These are phyloP conservation scores for Buceros bicornis DNA, from an alignment of 2,797 vertebrate genomes.

Conservation along the genomic window DNA sequence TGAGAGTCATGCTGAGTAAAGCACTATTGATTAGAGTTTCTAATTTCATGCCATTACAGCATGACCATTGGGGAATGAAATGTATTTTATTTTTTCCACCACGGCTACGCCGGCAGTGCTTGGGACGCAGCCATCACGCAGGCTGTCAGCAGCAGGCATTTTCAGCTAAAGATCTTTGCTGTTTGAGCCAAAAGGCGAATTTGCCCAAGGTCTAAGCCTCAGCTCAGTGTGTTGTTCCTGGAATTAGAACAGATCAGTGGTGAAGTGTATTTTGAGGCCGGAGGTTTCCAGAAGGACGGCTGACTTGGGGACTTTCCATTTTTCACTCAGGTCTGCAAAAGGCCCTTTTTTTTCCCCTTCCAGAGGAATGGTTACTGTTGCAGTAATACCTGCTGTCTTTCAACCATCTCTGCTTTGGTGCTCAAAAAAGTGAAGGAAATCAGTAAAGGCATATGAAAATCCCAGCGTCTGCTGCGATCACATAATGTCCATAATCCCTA, in stretches of 20 bases:
- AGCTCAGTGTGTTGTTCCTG: slow-evolving; percentile 41
- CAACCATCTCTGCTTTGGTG: neutral
- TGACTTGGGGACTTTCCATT: neutral
- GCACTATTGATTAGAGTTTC: slow-evolving; percentile 82
- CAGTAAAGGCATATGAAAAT: neutral
- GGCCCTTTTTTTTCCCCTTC: neutral
- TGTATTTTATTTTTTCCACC: slow-evolving; percentile 71
- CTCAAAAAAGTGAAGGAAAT: neutral
- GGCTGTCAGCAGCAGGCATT: slow-evolving; percentile 59
- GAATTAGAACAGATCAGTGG: slow-evolving; percentile 50
- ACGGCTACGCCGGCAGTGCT: slow-evolving; percentile 40
- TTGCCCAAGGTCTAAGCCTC: slow-evolving; percentile 49
- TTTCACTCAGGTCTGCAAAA: neutral
- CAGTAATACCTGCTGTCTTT: neutral
- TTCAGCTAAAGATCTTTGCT: slow-evolving; percentile 54
- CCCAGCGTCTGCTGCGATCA: neutral
- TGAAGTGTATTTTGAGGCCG: neutral
- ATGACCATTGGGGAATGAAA: slow-evolving; percentile 78
- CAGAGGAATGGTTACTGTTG: neutral
- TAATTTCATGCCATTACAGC: slow-evolving; percentile 82
- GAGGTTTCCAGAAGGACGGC: slow-evolving; percentile 42
- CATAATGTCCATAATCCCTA: accelerated
- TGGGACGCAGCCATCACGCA: neutral
- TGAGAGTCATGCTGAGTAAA: slow-evolving; percentile 78
- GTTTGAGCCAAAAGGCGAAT: slow-evolving; percentile 55